Percentiles rank a stretch among this genome's conserved stretches.
Evolutionary conservation across 2,113 vertebrate species (phyloP).

Genomic region (Oncorhynchus masou): DNA sequence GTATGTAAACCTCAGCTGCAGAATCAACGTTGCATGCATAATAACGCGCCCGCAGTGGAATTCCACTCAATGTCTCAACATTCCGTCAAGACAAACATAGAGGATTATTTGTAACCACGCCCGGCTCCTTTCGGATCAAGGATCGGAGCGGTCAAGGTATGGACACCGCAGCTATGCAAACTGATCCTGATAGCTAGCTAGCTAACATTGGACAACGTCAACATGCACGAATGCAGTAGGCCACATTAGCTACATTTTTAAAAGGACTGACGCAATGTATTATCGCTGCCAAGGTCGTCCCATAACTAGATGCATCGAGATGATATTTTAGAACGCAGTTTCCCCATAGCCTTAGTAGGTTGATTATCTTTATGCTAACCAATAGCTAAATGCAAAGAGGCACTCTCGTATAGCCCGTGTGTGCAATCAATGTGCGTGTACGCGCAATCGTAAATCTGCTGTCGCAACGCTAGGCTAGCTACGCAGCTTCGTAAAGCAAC

Average conservation of each 20-base stretch:
- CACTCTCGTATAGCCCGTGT: slow-evolving; percentile 52
- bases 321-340: not conserved
- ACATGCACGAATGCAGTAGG: not conserved
- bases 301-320: not conserved
- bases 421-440: slow-evolving; percentile 50
- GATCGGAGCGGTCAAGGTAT: slow-evolving; percentile 66
- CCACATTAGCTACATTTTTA: not conserved
- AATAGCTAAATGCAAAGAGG: not conserved
- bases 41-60: slow-evolving; percentile 39
- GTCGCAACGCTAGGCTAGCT: slow-evolving; percentile 41
- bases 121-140: slow-evolving; percentile 66
- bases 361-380: no score
- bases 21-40: slow-evolving; percentile 10
- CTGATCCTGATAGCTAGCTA: slow-evolving; percentile 6
- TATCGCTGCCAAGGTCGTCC: not conserved
- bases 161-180: slow-evolving; percentile 39
- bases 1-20: not conserved
- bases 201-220: not conserved
- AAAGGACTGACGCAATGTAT: not conserved
- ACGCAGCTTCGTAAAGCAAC: slow-evolving; percentile 42
- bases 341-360: not conserved
- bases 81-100: slow-evolving; percentile 31
- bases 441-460: slow-evolving; percentile 59
- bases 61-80: slow-evolving; percentile 43
- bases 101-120: slow-evolving; percentile 67